Base-by-base conservation (phyloP, 1,140 invertebrate species). In the Panagrolaimus sp. region DNA sequence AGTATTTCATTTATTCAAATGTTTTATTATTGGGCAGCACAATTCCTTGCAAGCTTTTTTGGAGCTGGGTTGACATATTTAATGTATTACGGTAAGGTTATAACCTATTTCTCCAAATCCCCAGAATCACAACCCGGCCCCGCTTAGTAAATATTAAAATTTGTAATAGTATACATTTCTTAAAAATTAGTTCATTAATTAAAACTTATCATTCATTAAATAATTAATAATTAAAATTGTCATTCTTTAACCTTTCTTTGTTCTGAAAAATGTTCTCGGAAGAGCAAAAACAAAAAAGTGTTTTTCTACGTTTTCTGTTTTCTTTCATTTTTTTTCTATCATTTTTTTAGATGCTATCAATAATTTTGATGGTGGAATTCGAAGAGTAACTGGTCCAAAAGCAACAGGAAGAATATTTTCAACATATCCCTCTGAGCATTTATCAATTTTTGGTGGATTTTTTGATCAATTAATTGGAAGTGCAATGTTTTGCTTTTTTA, bases 401-500 rank as follows among this genome's bases (percentile, higher is more conserved):
- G 77, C 71, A 12, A 88, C 87, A 7, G 87, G 87, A 4, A 86
- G 86, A 24, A 88, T 89, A 66, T 89, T 86, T 78, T 83, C 86
- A 21, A 88, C 88, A 2, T 88, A 87, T 76, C 88, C 88, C 6
- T 78, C 83, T 24, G 66, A 75, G 9, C 84, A 84, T 71, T 76
- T 87, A 5, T 80, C 84, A 12, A 78, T 84, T 14, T 69, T 72
- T 43, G 85, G 81, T 43, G 83, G 83, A 7, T 74, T 88, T 44
- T 76, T 83, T 21, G 87, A 88, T 76, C 86, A 88, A 83, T 85
- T 89, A n/a, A 78, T 88, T 45, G 86, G 86, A n/a, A 88, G 88
- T 1, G 84, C 83, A 4, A 65, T 89, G 17, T 74, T 89, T n/a
- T 73, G 87, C 71, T 77, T 87, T 4, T 83, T 84, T 46, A 82